Conservation (phyloP, 2,888 invertebrate genomes). For the Scaptomyza caliginosa region DNA sequence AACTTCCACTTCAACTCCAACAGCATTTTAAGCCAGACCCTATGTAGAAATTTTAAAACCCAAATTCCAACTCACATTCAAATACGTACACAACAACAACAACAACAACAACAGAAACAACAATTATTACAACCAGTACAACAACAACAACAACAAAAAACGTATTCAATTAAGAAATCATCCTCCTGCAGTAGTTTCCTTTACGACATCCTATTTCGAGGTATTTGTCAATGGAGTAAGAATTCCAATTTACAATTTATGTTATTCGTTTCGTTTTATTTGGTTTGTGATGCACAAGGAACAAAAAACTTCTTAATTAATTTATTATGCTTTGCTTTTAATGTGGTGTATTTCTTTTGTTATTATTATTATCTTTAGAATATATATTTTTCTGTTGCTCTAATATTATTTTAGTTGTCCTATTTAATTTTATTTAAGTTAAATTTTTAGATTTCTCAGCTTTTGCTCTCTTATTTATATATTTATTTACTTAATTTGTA, state of each 20-base stretch:
- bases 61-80: slow-evolving; percentile 75
- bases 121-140: slow-evolving; percentile 50
- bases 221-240: slow-evolving; percentile 84
- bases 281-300: slow-evolving; percentile 41
- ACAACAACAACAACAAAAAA: slow-evolving; percentile 60
- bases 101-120: slow-evolving; percentile 61
- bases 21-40: slow-evolving; percentile 73
- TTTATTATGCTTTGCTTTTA: slow-evolving; percentile 12
- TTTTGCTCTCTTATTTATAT: not conserved
- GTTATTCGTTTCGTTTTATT: slow-evolving; percentile 31
- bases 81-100: slow-evolving; percentile 75
- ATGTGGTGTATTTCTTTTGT: not conserved
- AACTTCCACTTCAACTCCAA: slow-evolving; percentile 61
- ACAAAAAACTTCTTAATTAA: not conserved
- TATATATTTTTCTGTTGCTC: not conserved
- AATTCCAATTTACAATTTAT: slow-evolving; percentile 66
- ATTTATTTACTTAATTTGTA: not conserved
- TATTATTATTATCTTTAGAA: too few relatives aligned
- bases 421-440: not conserved
- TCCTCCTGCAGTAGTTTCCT: slow-evolving; percentile 85
- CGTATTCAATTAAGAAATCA: slow-evolving; percentile 84
- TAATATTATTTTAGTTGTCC: not conserved
- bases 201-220: slow-evolving; percentile 85
- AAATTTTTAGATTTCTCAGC: slow-evolving; percentile 5
- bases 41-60: slow-evolving; percentile 81